Percentiles rank a stretch among this genome's conserved stretches.
These are phyloP conservation scores for Arenicola marina DNA, from an alignment of 2,888 invertebrate species.

Conservation along the genomic window DNA sequence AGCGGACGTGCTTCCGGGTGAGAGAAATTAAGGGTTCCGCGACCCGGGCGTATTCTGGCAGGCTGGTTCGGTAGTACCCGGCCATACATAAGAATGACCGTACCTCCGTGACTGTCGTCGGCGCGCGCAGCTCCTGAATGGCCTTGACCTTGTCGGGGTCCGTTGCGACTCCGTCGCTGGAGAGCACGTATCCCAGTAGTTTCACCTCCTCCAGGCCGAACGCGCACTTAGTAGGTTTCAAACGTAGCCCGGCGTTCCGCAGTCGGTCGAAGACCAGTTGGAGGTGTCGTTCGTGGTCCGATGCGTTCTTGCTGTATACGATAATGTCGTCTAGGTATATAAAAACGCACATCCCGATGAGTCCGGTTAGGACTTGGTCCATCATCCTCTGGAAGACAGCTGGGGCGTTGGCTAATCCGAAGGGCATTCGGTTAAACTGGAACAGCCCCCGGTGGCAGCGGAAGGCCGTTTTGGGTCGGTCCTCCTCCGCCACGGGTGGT, in stretches of 20 bases:
- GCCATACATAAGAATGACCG: slow-evolving; percentile 13
- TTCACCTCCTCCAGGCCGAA: slow-evolving; percentile 2
- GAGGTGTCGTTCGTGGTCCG: background rate
- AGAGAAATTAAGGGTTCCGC: slow-evolving; percentile 2
- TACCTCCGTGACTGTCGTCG: slow-evolving; percentile 3
- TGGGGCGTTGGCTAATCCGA: slow-evolving; percentile 15
- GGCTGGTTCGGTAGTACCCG: slow-evolving; percentile 10
- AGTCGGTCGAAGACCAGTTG: background rate
- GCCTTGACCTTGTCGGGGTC: slow-evolving; percentile 14
- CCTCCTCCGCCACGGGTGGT: slow-evolving; percentile 5
- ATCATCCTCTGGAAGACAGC: slow-evolving; percentile 11
- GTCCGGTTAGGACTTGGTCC: slow-evolving; percentile 1
- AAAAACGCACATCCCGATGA: background rate
- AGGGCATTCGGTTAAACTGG: slow-evolving; percentile 12
- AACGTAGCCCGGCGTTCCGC: background rate
- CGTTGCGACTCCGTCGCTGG: slow-evolving; percentile 4
- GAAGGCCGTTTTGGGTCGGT: slow-evolving; percentile 15
- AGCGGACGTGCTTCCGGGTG: background rate
- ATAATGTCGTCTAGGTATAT: slow-evolving; percentile 14
- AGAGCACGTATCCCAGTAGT: slow-evolving; percentile 6
- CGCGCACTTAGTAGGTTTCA: no score
- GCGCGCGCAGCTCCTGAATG: background rate
- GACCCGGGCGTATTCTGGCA: background rate
- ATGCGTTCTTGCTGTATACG: background rate
- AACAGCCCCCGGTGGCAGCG: slow-evolving; percentile 11